Evolutionary conservation across 2,888 invertebrate genomes (phyloP).

Genomic region (Andrena camellia): DNA sequence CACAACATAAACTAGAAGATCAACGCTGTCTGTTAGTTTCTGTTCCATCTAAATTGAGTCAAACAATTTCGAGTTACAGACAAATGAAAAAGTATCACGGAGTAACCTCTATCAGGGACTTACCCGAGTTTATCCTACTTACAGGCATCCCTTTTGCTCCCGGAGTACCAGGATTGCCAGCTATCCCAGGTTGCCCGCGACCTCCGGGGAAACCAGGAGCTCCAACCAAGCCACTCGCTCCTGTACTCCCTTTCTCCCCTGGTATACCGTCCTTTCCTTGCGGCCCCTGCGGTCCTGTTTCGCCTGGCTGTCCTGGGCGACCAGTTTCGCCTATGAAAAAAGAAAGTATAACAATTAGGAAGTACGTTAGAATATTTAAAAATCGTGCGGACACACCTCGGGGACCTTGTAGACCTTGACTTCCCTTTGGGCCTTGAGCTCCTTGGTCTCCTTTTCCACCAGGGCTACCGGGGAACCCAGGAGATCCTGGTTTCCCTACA

Average conservation of each 20-base stretch:
- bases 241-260: constrained; percentile 93
- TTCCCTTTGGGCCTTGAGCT: constrained; percentile 91
- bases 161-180: constrained; percentile 90
- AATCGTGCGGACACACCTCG: constrained; percentile 86
- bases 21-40: no score
- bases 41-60: no score
- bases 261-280: constrained; percentile 93
- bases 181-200: constrained; percentile 91
- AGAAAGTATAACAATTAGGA: not conserved
- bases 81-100: no score
- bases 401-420: constrained; percentile 93
- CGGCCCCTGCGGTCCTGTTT: constrained; percentile 90
- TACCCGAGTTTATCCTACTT: constrained; percentile 65
- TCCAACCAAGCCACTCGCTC: constrained; percentile 90
- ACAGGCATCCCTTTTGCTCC: constrained; percentile 92
- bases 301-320: constrained; percentile 91
- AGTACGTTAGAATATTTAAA: not conserved
- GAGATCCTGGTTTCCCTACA: constrained; percentile 93
- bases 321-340: constrained; percentile 89
- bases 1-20: no score
- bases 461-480: constrained; percentile 93
- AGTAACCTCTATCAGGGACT: no score
- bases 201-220: constrained; percentile 94
- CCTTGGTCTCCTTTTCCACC: constrained; percentile 94
- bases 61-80: no score